Evolutionary conservation across 1,140 invertebrate species (phyloP).

Genomic region (Whitmania pigra): DNA sequence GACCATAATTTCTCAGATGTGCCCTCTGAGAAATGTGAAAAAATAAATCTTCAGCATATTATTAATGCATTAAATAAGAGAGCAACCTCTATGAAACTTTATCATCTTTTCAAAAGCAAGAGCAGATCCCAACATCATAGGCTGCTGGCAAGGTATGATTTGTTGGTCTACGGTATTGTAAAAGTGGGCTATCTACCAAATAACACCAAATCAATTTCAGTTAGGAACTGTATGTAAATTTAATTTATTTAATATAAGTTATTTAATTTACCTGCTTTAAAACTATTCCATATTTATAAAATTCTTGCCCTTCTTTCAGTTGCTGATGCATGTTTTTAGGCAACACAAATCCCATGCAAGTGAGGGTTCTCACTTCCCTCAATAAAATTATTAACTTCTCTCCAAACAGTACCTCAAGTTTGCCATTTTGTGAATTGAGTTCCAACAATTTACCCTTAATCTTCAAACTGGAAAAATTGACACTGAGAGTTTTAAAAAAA

Average conservation of each 20-base stretch:
- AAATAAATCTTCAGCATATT: neutral
- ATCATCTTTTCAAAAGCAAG: slow-evolving; percentile 75
- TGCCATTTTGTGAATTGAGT: slow-evolving; percentile 56
- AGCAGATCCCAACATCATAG: slow-evolving; percentile 87
- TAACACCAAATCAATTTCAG: neutral
- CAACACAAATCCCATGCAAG: slow-evolving; percentile 63
- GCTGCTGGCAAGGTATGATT: slow-evolving; percentile 85
- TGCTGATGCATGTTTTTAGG: slow-evolving; percentile 58
- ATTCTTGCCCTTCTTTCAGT: slow-evolving; percentile 55
- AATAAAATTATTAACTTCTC: slow-evolving; percentile 63
- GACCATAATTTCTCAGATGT: neutral
- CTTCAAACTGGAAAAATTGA: slow-evolving; percentile 45
- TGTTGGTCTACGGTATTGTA: slow-evolving; percentile 80
- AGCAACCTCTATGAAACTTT: slow-evolving; percentile 57
- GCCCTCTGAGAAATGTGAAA: neutral
- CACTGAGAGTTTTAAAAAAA: neutral
- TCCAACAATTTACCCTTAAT: slow-evolving; percentile 63
- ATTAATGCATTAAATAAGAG: neutral
- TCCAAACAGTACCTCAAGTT: slow-evolving; percentile 77
- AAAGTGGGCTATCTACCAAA: slow-evolving; percentile 49
- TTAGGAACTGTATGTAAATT: neutral
- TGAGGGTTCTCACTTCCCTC: slow-evolving; percentile 66
- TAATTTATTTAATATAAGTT: neutral
- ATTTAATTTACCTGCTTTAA: slow-evolving; percentile 59
- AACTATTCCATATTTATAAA: slow-evolving; percentile 64